phyloP scores from a whole-genome alignment of 2,797 vertebrate species.

The Ficedula albicollis region DNA sequence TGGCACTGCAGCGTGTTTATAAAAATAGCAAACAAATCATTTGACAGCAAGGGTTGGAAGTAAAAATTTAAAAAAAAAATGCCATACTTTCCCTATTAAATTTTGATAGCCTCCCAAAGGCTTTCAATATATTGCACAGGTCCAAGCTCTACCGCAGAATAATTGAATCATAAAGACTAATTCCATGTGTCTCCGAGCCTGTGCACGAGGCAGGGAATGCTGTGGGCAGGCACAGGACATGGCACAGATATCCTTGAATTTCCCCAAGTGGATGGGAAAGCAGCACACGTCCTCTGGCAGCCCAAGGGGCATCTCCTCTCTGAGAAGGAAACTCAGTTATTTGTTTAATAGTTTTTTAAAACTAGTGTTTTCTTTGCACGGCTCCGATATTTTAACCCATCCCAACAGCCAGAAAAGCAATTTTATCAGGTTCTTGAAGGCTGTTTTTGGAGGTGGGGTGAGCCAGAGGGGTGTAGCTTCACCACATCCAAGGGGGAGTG shows the following conservation, averaged over 20 bases:
- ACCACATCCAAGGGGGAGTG: neutral
- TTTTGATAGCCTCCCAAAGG: slow-evolving; percentile 66
- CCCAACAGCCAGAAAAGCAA: neutral
- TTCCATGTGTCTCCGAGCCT: neutral
- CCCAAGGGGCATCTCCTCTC: neutral
- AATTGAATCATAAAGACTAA: slow-evolving; percentile 52
- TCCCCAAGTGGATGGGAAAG: neutral
- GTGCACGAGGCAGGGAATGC: neutral
- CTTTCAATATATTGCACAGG: slow-evolving; percentile 35
- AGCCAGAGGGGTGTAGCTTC: accelerated
- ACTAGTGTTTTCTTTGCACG: neutral
- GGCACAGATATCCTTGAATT: neutral
- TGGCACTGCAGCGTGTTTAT: slow-evolving; percentile 1
- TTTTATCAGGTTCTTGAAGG: neutral
- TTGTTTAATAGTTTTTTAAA: neutral
- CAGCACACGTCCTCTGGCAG: neutral
- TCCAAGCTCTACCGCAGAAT: slow-evolving; percentile 62
- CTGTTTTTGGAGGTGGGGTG: neutral
- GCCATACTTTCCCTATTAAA: slow-evolving; percentile 64
- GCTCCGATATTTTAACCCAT: neutral
- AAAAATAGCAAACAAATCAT: slow-evolving; percentile 61
- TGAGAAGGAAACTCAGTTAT: neutral
- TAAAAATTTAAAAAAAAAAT: neutral
- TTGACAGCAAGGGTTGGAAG: slow-evolving; percentile 41
- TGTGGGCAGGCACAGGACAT: neutral